These are phyloP conservation scores for Aphaenogaster ashmeadi DNA, from an alignment of 1,140 invertebrate genomes.

Conservation along the genomic window DNA sequence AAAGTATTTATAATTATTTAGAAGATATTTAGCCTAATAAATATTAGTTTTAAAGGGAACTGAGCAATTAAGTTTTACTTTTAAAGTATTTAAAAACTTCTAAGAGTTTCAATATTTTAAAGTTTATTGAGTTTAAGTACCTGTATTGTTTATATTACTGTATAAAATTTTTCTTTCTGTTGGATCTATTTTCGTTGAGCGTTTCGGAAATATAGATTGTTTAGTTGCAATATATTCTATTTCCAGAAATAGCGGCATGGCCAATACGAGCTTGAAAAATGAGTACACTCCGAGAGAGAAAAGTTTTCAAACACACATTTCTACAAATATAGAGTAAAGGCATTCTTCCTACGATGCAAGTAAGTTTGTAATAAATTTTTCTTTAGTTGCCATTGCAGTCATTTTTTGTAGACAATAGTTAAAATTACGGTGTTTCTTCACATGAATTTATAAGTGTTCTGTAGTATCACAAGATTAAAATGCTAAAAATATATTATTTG, in stretches of 20 bases:
- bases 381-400: conserved; percentile 34
- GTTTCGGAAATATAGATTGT: conserved; percentile 31
- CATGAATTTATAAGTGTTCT: neutral
- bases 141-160: neutral
- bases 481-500: neutral
- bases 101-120: neutral
- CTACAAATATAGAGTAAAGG: conserved; percentile 53
- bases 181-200: neutral
- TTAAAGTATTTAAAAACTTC: neutral
- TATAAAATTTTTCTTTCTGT: neutral
- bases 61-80: neutral
- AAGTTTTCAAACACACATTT: conserved; percentile 57
- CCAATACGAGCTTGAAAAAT: conserved; percentile 59
- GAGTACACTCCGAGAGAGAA: conserved; percentile 43
- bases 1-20: neutral
- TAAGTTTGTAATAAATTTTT: conserved; percentile 63
- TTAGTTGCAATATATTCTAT: conserved; percentile 52
- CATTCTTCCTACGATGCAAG: conserved; percentile 9
- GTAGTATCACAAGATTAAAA: neutral
- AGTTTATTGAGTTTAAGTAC: neutral
- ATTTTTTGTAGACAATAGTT: conserved; percentile 16
- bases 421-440: neutral
- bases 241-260: conserved; percentile 31
- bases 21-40: neutral
- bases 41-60: neutral